Evolutionary conservation across 2,888 invertebrate species (phyloP).

Genomic region (Cheilosia pagana): DNA sequence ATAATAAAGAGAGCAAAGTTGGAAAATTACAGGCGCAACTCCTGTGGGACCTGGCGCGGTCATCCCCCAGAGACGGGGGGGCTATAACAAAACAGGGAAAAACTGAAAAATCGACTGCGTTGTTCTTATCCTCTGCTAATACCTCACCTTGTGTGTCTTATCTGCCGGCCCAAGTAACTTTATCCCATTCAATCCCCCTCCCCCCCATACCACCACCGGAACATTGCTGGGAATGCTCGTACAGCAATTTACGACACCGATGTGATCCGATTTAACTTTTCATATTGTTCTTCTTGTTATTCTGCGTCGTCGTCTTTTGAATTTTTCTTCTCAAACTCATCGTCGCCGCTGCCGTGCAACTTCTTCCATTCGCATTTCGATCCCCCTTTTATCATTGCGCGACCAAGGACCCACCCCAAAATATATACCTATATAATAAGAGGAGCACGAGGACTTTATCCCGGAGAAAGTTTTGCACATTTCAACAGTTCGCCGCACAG

Average conservation of each 20-base stretch:
- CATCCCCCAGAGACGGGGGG: conserved; percentile 61
- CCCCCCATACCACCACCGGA: background rate
- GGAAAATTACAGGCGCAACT: conserved; percentile 67
- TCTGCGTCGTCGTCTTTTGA: conserved; percentile 67
- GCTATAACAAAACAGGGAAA: conserved; percentile 29
- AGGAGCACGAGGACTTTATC: conserved; percentile 61
- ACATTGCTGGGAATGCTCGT: conserved; percentile 62
- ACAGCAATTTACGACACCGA: conserved; percentile 72
- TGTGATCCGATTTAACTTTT: conserved; percentile 75
- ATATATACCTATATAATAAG: conserved; percentile 64
- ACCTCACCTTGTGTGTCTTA: conserved; percentile 68
- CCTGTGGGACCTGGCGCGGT: conserved; percentile 64
- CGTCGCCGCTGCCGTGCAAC: conserved; percentile 50
- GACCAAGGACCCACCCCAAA: conserved; percentile 28
- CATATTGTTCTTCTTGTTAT: conserved; percentile 75
- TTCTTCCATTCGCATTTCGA: conserved; percentile 54
- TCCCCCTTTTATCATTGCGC: conserved; percentile 43
- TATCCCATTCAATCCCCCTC: conserved; percentile 55
- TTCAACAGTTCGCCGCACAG: conserved; percentile 72
- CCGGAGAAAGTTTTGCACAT: conserved; percentile 70
- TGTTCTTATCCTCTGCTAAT: conserved; percentile 50
- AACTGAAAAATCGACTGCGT: conserved; percentile 49
- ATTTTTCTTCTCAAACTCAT: conserved; percentile 56
- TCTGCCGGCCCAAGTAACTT: conserved; percentile 59
- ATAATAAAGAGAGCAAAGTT: conserved; percentile 57